These are phyloP conservation scores for Pomacea canaliculata DNA, from an alignment of 2,888 invertebrate species.

Conservation along the genomic window DNA sequence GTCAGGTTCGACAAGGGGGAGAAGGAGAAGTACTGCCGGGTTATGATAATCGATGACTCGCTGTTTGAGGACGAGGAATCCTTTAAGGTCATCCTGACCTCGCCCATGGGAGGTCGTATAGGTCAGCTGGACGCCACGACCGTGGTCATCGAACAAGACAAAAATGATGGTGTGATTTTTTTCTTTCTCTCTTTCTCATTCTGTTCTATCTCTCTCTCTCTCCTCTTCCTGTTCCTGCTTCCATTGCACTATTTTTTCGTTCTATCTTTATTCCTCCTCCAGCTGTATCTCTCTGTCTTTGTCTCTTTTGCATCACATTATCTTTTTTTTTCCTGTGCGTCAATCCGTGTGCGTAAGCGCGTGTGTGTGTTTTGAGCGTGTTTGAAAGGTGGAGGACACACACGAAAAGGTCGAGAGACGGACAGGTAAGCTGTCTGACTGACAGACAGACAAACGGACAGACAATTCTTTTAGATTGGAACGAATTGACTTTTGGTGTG, in stretches of 20 bases:
- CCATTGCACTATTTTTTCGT: not conserved
- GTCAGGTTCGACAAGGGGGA: slow-evolving; percentile 61
- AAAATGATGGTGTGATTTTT: slow-evolving; percentile 63
- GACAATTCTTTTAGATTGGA: too few species aligned
- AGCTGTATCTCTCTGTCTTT: not conserved
- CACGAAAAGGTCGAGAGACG: too few species aligned
- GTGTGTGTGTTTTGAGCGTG: not conserved
- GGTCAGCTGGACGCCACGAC: slow-evolving; percentile 48
- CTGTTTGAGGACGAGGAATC: slow-evolving; percentile 65
- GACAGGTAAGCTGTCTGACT: too few species aligned
- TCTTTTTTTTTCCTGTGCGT: not conserved
- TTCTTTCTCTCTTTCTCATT: not conserved
- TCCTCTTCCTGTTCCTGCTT: not conserved
- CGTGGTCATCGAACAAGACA: slow-evolving; percentile 63
- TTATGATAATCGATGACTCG: slow-evolving; percentile 69
- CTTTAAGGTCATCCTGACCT: slow-evolving; percentile 59
- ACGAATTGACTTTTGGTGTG: too few species aligned
- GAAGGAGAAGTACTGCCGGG: slow-evolving; percentile 55
- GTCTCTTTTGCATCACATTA: not conserved
- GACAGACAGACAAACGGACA: too few species aligned
- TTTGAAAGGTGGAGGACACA: too few species aligned
- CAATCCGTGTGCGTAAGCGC: too few species aligned
- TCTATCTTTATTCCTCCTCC: not conserved
- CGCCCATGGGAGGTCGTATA: slow-evolving; percentile 63
- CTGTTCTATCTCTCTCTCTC: not conserved